These are phyloP conservation scores for Xiphophorus maculatus DNA, from an alignment of 2,113 vertebrate genomes.

Conservation along the genomic window DNA sequence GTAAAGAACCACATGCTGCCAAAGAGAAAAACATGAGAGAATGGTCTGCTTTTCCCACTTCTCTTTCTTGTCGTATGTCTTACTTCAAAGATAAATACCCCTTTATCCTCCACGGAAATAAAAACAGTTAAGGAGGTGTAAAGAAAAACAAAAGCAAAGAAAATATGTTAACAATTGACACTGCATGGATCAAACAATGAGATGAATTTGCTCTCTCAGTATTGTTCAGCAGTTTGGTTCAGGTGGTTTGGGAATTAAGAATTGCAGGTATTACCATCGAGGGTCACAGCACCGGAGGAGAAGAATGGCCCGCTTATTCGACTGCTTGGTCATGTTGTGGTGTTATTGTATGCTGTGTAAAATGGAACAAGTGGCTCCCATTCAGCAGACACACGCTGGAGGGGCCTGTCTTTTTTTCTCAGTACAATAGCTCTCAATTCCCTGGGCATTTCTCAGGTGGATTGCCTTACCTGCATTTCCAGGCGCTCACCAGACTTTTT, in stretches of 20 bases:
- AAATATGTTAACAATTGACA: constrained; percentile 43
- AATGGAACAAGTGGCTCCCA: constrained; percentile 78
- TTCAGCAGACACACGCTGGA: constrained; percentile 79
- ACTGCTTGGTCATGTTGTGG: constrained; percentile 54
- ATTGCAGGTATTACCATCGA: constrained; percentile 61
- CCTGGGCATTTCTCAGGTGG: constrained; percentile 79
- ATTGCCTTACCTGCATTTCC: constrained; percentile 72
- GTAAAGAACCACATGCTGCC: too few species aligned
- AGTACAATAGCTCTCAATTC: constrained; percentile 75
- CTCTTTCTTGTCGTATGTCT: constrained; percentile 31
- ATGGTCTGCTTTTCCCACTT: not conserved
- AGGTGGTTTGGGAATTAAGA: constrained; percentile 36
- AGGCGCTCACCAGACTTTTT: constrained; percentile 55
- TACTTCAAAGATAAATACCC: constrained; percentile 30
- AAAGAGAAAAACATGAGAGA: not conserved
- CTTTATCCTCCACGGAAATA: not conserved
- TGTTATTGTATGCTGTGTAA: constrained; percentile 71
- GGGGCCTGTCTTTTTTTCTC: constrained; percentile 63
- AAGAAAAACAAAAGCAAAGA: constrained; percentile 41
- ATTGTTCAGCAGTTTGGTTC: constrained; percentile 16
- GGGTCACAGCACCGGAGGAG: constrained; percentile 42
- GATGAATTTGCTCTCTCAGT: constrained; percentile 7
- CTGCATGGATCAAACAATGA: constrained; percentile 24
- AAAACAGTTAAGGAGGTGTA: not conserved
- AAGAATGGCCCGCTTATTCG: constrained; percentile 51